These are phyloP conservation scores for Poicephalus meyeri DNA, from an alignment of 2,113 vertebrate genomes.

Conservation along the genomic window DNA sequence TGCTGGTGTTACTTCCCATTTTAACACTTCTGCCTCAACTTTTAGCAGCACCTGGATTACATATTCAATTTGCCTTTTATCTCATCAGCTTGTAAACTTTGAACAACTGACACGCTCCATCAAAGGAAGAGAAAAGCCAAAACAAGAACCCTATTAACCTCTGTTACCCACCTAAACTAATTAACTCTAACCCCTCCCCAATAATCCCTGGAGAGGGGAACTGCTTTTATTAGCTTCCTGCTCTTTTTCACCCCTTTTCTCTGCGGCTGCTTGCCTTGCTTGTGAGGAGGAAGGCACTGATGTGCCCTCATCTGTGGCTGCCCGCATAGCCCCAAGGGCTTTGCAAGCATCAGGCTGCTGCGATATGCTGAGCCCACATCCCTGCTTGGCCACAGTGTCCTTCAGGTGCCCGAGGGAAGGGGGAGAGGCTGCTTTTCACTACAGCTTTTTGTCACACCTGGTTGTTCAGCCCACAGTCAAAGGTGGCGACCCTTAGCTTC, in stretches of 20 bases:
- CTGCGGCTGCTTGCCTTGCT: not conserved
- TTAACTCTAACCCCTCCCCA: conserved; percentile 51
- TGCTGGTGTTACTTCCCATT: not conserved
- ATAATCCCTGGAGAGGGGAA: conserved; percentile 9
- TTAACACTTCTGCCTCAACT: conserved; percentile 28
- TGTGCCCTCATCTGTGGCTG: not conserved
- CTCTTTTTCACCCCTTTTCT: not conserved
- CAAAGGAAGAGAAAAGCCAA: conserved; percentile 39
- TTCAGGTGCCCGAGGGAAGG: not conserved
- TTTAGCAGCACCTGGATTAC: conserved; percentile 55
- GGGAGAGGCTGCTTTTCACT: not conserved
- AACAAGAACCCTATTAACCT: conserved; percentile 68
- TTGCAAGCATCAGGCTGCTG: not conserved
- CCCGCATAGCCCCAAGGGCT: not conserved
- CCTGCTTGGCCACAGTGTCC: not conserved
- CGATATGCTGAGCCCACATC: not conserved
- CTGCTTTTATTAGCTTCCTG: conserved; percentile 35
- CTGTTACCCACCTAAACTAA: conserved; percentile 41
- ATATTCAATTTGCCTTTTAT: conserved; percentile 61
- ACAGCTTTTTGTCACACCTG: conserved; percentile 61
- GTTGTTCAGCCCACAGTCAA: conserved; percentile 68
- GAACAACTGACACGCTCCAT: conserved; percentile 54
- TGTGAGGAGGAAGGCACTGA: not conserved
- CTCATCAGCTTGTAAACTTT: conserved; percentile 67
- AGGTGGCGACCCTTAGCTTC: conserved; percentile 71